Evolutionary conservation across 2,113 vertebrate genomes (phyloP).

Genomic region (Micromys minutus): DNA sequence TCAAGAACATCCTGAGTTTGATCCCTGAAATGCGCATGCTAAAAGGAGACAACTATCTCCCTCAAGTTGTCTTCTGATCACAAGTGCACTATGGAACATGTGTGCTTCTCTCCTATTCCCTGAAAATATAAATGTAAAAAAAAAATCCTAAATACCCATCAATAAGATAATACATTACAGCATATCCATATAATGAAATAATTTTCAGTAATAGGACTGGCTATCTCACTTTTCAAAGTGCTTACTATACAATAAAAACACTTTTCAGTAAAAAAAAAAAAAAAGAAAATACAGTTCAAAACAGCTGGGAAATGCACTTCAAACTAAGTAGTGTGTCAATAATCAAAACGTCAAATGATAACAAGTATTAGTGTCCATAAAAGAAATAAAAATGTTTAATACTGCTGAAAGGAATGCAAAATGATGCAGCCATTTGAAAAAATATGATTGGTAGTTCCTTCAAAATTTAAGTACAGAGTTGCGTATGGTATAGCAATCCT

Average conservation of each 20-base stretch:
- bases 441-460: neutral
- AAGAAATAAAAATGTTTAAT: neutral
- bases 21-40: neutral
- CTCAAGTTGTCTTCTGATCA: neutral
- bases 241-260: no score
- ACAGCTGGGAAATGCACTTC: neutral
- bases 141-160: neutral
- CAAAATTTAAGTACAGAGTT: conserved; percentile 22
- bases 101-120: neutral
- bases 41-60: no score
- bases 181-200: neutral
- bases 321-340: neutral
- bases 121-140: neutral
- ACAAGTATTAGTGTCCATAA: neutral
- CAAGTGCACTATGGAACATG: neutral
- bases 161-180: neutral
- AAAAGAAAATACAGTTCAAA: neutral
- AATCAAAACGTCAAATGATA: neutral
- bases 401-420: neutral
- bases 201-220: neutral
- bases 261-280: no score
- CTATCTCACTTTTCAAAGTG: no score
- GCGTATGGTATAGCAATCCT: neutral
- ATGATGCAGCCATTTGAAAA: neutral
- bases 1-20: neutral